Percentiles rank a stretch among this genome's conserved stretches.
These are phyloP conservation scores for Probosciger aterrimus DNA, from an alignment of 2,113 vertebrate species.

Conservation along the genomic window DNA sequence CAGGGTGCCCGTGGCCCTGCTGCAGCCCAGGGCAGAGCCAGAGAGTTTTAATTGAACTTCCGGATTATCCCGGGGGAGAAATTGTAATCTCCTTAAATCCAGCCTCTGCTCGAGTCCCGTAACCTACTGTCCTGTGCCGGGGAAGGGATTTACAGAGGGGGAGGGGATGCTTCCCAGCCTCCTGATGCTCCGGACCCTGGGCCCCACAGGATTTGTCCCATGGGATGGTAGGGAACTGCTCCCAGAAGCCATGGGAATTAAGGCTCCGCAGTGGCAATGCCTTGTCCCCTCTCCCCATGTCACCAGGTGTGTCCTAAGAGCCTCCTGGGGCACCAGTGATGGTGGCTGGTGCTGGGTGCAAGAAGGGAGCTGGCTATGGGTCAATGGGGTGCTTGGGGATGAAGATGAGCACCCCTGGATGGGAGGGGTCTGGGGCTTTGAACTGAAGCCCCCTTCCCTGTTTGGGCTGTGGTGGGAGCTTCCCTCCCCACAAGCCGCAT, in stretches of 20 bases:
- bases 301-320: neutral
- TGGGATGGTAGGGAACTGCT: neutral
- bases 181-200: neutral
- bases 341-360: neutral
- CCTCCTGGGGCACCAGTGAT: fast-evolving
- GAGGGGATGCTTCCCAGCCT: conserved; percentile 40
- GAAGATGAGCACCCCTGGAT: neutral
- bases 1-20: conserved; percentile 44
- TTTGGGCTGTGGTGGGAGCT: fast-evolving
- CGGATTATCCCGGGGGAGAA: conserved; percentile 64
- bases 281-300: neutral
- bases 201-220: neutral
- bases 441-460: fast-evolving
- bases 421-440: neutral
- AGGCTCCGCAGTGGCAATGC: neutral
- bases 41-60: conserved; percentile 70
- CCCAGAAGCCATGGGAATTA: neutral
- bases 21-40: conserved; percentile 27
- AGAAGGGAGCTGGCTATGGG: neutral
- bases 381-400: neutral
- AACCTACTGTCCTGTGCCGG: conserved; percentile 52
- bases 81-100: conserved; percentile 69
- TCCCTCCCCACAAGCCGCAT: neutral
- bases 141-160: conserved; percentile 56
- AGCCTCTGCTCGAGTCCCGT: conserved; percentile 57